A percentile compares a stretch with the other conserved stretches of the same genome.
Conservation (phyloP, 2,888 invertebrate genomes). For the Catocala fraxini region DNA sequence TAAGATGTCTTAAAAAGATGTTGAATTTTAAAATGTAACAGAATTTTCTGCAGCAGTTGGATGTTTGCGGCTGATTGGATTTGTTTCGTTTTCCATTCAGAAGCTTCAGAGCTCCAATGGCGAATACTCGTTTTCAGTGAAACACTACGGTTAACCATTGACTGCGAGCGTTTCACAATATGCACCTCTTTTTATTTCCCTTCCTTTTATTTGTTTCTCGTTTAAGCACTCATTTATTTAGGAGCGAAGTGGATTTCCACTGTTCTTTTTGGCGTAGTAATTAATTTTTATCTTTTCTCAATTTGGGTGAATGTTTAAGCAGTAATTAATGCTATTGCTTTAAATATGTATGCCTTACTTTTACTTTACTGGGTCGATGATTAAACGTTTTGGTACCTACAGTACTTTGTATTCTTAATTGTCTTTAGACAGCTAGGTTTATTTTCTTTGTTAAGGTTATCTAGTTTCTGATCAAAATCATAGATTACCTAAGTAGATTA, state of each 20-base stretch:
- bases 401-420: background rate
- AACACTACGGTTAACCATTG: constrained; percentile 67
- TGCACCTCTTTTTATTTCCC: constrained; percentile 64
- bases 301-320: constrained; percentile 34
- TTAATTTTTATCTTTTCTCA: constrained; percentile 58
- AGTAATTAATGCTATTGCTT: constrained; percentile 32
- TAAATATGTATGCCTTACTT: constrained; percentile 28
- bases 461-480: no score
- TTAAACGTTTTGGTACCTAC: background rate
- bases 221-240: constrained; percentile 68
- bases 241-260: constrained; percentile 47
- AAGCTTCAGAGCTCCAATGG: constrained; percentile 55
- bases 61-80: constrained; percentile 76
- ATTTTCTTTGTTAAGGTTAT: no score
- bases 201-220: constrained; percentile 67
- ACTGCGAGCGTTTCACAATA: constrained; percentile 66
- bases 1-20: constrained; percentile 53
- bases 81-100: constrained; percentile 71
- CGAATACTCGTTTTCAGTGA: constrained; percentile 63
- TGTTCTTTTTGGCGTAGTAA: constrained; percentile 55
- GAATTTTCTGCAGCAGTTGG: constrained; percentile 52
- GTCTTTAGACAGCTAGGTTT: background rate
- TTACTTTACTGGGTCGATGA: background rate
- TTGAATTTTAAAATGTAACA: constrained; percentile 59
- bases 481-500: no score